Evolutionary conservation across 2,797 vertebrate genomes (phyloP), one percentile per base, ranked within the genome.

Genomic region (Esox masquinongy): DNA sequence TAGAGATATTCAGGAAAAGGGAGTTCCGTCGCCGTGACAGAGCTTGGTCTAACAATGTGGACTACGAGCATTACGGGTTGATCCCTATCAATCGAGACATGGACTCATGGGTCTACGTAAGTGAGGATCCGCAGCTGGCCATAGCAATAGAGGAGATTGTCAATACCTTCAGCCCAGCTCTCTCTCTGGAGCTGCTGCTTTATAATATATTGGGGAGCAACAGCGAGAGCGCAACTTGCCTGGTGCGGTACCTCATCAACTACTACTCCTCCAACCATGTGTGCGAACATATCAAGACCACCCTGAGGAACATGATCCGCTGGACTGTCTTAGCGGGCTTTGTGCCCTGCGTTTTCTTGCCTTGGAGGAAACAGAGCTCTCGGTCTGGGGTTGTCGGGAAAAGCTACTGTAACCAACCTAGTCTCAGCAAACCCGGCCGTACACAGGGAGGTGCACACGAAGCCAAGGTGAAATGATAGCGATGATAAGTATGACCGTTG

Each of bases 161-260:
- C n/a, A 78, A 78, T 70, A 76, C 78, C 0, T 83, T 80, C 34
- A 83, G 76, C 7, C 76, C 78, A 0, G 50, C 36, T 3, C 50
- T 83, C 0, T 77, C 79, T 0, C 0, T 77, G 11, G 79, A 83
- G 22, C 43, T 80, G 24, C n/a, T 80, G 61, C 36, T 83, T 11
- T 80, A 80, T 49, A 83, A 72, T 12, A 14, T 80, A 0, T 16
- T 82, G 34, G 81, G 78, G 5, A 82, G 73, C 50, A 80, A 76
- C 71, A 74, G 51, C 1, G 50, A 79, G 0, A 80, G 78, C 4
- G 51, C 78, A 0, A 68, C 76, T 1, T 76, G 74, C 5, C 12
- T 83, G 26, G 79, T 83, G 19, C 24, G 72, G 0, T 80, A 74
- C 17, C 53, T 80, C 0, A 11, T 80, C 6, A 53, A 17, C 8